Base-by-base conservation (phyloP, 2,797 vertebrate genomes). In the Chelonia mydas region DNA sequence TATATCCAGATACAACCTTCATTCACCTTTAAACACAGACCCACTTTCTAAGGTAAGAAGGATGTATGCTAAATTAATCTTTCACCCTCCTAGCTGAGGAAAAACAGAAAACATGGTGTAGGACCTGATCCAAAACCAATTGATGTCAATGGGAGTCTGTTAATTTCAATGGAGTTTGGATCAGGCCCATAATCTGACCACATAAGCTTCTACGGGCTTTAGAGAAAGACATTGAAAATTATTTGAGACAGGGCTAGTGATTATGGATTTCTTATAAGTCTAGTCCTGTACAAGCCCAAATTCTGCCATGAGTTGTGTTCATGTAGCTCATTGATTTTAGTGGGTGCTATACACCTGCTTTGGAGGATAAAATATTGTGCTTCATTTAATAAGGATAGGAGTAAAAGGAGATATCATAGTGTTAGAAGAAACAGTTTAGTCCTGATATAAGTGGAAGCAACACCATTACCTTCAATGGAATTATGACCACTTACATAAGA, bases 181-280 rank as follows among this genome's bases (percentile, higher is more conserved):
- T 84, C 81, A 96, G 49, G 49, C 88, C 28, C 79, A 92, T 83
- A 86, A 89, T 83, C 78, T 92, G 82, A 96, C 54, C 65, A 50
- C 37, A 4, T n/a, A 92, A 94, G 78, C 87, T 92, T 59, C 83
- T 80, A 86, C 17, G 54, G 51, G 88, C 91, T 84, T 89, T 33
- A 95, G 45, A 41, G n/a, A 94, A 92, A 49, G 72, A 12, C 45
- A 28, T 19, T 88, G 15, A 72, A 82, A 93, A 88, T 77, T 9
- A 95, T 23, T 89, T 88, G 92, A 93, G 61, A 94, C 76, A 59
- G 74, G 33, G 76, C 55, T 84, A 90, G 12, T 53, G 55, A 90
- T 51, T 53, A 79, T 45, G 37, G 9, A 3, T 1, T 77, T 83
- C 81, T 28, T 92, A 68, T 84, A 85, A 93, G 86, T 88, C 59